Evolutionary conservation across 2,888 invertebrate genomes (phyloP).

Genomic region (Adelphocoris suturalis): DNA sequence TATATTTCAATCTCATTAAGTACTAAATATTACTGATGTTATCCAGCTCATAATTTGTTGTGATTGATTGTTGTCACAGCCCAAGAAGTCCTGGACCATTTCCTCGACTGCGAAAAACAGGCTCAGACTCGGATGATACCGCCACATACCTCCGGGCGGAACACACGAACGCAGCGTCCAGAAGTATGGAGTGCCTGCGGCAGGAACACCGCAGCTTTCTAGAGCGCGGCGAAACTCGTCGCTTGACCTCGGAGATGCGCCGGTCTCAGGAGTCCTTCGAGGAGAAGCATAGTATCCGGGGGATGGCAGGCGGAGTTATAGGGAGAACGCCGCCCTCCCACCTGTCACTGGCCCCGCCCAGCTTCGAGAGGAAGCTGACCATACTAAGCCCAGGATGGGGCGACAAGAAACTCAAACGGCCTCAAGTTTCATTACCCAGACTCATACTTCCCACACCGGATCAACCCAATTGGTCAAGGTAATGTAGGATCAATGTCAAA

Average conservation of each 20-base stretch:
- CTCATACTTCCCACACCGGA: slow-evolving; percentile 88
- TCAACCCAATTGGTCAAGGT: slow-evolving; percentile 81
- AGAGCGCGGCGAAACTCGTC: slow-evolving; percentile 75
- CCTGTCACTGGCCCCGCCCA: slow-evolving; percentile 88
- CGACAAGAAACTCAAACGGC: slow-evolving; percentile 82
- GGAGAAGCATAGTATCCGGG: slow-evolving; percentile 82
- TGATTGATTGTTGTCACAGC: slow-evolving; percentile 13
- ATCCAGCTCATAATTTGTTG: too few relatives aligned
- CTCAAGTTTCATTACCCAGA: slow-evolving; percentile 87
- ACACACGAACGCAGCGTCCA: slow-evolving; percentile 57
- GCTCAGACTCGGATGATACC: slow-evolving; percentile 73
- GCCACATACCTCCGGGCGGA: slow-evolving; percentile 51
- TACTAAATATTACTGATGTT: too few relatives aligned
- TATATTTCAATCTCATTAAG: too few relatives aligned
- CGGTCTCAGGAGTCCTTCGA: slow-evolving; percentile 81
- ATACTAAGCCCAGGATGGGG: slow-evolving; percentile 78
- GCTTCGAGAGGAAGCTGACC: slow-evolving; percentile 83
- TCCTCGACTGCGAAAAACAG: slow-evolving; percentile 67
- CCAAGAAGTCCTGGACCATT: slow-evolving; percentile 70
- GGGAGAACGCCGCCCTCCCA: slow-evolving; percentile 81
- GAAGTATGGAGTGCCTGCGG: slow-evolving; percentile 86
- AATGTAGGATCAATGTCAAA: background rate
- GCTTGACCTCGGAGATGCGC: slow-evolving; percentile 83
- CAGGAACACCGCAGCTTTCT: slow-evolving; percentile 81
- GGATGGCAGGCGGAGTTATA: slow-evolving; percentile 82